Conservation (phyloP, 2,888 invertebrate species). For the Baronia brevicornis region DNA sequence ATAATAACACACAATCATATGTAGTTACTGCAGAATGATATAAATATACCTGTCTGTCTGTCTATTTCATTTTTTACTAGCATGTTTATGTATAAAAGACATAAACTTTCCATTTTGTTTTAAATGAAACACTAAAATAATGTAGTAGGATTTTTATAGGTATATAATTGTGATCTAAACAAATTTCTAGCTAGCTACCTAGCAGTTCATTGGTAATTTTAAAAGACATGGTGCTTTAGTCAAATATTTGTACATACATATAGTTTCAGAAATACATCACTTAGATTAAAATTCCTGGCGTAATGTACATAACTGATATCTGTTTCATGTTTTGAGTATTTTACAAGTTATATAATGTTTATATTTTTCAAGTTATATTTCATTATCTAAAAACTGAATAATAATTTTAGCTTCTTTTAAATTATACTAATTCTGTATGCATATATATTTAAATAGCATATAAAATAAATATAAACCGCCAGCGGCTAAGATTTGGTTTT, state of each 20-base stretch:
- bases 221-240: slow-evolving; percentile 55
- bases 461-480: slow-evolving; percentile 44
- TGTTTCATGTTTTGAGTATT: slow-evolving; percentile 7
- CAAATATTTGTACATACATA: slow-evolving; percentile 52
- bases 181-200: slow-evolving; percentile 47
- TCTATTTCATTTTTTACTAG: no score
- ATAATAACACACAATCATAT: neutral
- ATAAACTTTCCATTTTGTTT: no score
- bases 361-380: no score
- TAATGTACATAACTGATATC: slow-evolving; percentile 16
- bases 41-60: neutral
- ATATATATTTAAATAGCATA: slow-evolving; percentile 26
- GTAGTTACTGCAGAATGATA: neutral
- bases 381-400: slow-evolving; percentile 15
- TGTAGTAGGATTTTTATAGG: slow-evolving; percentile 58
- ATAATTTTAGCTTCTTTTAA: slow-evolving; percentile 9
- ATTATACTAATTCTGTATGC: slow-evolving; percentile 33
- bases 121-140: slow-evolving; percentile 15
- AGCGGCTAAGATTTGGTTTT: slow-evolving; percentile 42
- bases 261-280: slow-evolving; percentile 40
- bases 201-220: slow-evolving; percentile 56
- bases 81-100: no score
- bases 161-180: slow-evolving; percentile 59
- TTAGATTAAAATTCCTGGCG: slow-evolving; percentile 34
- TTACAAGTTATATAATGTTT: no score